Base-by-base conservation (phyloP, 2,113 vertebrate species). In the Phylloscopus trochiloides region DNA sequence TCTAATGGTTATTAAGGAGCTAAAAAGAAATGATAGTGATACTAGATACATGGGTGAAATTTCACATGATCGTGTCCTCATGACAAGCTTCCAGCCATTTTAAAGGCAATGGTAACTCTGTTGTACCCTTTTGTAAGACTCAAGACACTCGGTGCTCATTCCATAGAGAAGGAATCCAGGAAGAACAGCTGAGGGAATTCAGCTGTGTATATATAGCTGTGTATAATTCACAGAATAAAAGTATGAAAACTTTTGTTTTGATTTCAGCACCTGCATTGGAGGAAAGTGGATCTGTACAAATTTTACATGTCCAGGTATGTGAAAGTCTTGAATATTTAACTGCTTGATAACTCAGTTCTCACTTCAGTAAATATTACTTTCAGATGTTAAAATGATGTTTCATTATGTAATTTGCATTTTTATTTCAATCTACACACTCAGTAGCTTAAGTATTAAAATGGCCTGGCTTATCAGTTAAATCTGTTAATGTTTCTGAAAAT, bases 221-320 rank as follows among this genome's bases (percentile, higher is more conserved):
- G 32, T 57, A 8, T 47, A 38, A 7, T 45, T 74, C 14, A 65
- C 7, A 36, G 21, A 57, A 57, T 25, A 15, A 14, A 59, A 57
- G 1, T 14, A 10, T 32, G 25, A 72, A 70, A 59, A 9, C 1
- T 36, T 97, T 86, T 96, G 45, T 97, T 94, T 98, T 75, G 78
- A 45, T 98, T 98, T 97, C 97, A 99, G 99, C 97, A 99, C 99
- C 22, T 99, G 99, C 71, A 28, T 90, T 58, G 98, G 98, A 42
- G 99, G 99, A 93, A 98, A 97, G 85, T 99, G 99, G 99, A 98
- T 98, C 94, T 99, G 99, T 97, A 99, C 98, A 34, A 98, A 99
- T 21, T 90, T 98, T 80, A 98, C 98, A 48, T 99, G 99, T 88
- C 99, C 99, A 97, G 99, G 99, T 99, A 97, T 18, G 63, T 85